Percentiles rank a stretch among this genome's conserved stretches.
phyloP scores from a whole-genome alignment of 2,888 invertebrate species.

The Labia minor region DNA sequence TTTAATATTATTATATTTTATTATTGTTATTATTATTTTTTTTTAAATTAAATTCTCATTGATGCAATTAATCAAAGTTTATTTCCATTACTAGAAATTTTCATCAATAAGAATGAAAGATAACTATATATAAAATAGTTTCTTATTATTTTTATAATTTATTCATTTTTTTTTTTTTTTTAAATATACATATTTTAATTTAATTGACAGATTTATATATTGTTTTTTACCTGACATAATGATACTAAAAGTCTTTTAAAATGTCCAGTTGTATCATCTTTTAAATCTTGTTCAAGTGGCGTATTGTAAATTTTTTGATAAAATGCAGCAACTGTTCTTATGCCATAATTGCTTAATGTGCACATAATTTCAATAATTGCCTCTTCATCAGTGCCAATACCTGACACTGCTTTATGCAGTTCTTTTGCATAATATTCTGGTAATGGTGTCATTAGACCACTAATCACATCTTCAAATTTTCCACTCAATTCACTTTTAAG shows the following conservation, averaged over 20 bases:
- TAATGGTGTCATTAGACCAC: conserved; percentile 82
- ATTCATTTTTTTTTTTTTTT: too few species aligned
- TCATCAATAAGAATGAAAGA: too few species aligned
- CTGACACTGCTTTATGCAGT: conserved; percentile 74
- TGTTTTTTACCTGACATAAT: conserved; percentile 52
- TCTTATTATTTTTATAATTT: neutral
- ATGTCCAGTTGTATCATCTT: conserved; percentile 90
- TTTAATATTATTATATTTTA: too few species aligned
- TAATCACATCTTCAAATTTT: conserved; percentile 76
- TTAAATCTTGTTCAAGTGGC: conserved; percentile 71
- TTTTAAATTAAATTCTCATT: too few species aligned
- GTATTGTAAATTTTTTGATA: conserved; percentile 80
- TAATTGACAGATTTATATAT: too few species aligned
- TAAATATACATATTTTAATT: conserved; percentile 14
- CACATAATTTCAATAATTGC: conserved; percentile 87
- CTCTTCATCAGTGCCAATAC: conserved; percentile 80
- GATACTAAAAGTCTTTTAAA: conserved; percentile 86
- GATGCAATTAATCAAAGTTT: too few species aligned
- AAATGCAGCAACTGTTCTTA: conserved; percentile 70
- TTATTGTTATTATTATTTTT: too few species aligned
- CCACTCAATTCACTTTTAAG: conserved; percentile 82
- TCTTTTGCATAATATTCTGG: conserved; percentile 87
- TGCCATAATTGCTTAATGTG: conserved; percentile 81
- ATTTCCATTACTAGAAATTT: too few species aligned
- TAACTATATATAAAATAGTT: too few species aligned